Conservation (phyloP, 2,113 vertebrate genomes). For the Delphinapterus leucas region DNA sequence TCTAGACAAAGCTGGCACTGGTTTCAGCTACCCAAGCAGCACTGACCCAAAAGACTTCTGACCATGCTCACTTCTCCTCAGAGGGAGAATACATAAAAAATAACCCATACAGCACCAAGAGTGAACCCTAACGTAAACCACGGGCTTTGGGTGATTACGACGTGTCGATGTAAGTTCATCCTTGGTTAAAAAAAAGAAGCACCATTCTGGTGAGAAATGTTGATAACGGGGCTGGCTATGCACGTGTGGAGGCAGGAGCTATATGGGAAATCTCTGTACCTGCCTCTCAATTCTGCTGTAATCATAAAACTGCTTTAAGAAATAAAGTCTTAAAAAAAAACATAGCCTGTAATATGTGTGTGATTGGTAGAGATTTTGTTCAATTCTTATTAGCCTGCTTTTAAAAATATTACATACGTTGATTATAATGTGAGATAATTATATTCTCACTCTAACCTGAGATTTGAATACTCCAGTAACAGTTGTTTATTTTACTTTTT, state of each 20-base stretch:
- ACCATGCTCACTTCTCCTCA: neutral
- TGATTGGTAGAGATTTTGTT: neutral
- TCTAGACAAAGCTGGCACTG: neutral
- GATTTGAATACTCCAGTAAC: conserved; percentile 21
- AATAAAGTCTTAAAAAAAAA: neutral
- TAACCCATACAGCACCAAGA: neutral
- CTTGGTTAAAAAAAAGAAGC: neutral
- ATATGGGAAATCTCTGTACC: neutral
- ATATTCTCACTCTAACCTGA: conserved; percentile 23
- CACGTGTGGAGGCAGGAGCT: neutral
- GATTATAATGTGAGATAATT: conserved; percentile 31
- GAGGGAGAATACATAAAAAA: neutral
- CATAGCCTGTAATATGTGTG: neutral
- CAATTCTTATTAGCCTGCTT: neutral
- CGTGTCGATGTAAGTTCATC: neutral
- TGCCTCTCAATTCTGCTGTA: neutral
- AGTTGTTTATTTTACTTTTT: neutral
- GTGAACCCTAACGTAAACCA: neutral
- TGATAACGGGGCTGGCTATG: neutral
- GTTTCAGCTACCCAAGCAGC: conserved; percentile 1
- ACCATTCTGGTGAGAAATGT: neutral
- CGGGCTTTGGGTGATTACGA: neutral
- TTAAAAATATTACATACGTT: neutral
- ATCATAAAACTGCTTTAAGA: neutral
- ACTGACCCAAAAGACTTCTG: neutral